phyloP scores from a whole-genome alignment of 2,888 invertebrate genomes.

The Lamellibrachia columna region DNA sequence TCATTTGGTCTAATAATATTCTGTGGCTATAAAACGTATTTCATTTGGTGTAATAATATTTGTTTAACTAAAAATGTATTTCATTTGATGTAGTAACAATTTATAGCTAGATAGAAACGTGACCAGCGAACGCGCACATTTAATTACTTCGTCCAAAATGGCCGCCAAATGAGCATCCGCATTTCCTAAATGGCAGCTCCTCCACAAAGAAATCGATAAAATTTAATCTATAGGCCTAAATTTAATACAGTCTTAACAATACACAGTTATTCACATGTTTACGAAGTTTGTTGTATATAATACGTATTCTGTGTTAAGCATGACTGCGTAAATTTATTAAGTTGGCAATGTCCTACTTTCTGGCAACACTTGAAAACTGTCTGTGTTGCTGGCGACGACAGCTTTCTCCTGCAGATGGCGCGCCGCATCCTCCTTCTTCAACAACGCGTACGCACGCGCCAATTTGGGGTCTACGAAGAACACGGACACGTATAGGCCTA shows the following conservation, averaged over 20 bases:
- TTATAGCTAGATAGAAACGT: no score
- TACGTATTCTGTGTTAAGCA: neutral
- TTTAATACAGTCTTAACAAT: neutral
- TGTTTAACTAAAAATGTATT: no score
- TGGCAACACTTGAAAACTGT: slow-evolving; percentile 9
- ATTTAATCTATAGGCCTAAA: neutral
- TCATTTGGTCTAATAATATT: no score
- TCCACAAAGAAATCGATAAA: neutral
- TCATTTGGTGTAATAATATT: no score
- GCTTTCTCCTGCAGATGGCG: neutral
- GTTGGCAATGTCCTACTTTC: neutral
- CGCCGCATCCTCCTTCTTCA: neutral
- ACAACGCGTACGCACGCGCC: neutral
- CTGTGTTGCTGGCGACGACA: neutral
- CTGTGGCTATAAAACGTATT: no score
- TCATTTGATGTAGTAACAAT: no score
- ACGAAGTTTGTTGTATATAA: neutral
- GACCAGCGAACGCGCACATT: no score
- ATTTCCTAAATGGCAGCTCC: neutral
- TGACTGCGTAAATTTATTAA: neutral
- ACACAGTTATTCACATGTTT: neutral
- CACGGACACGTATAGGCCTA: neutral
- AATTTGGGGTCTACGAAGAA: neutral
- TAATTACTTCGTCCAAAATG: no score
- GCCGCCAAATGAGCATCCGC: no score